Evolutionary conservation across 30 jellyfish, hydroid and myxozoan species (phyloP).

Genomic region (Pseudorhiza aurosa): DNA sequence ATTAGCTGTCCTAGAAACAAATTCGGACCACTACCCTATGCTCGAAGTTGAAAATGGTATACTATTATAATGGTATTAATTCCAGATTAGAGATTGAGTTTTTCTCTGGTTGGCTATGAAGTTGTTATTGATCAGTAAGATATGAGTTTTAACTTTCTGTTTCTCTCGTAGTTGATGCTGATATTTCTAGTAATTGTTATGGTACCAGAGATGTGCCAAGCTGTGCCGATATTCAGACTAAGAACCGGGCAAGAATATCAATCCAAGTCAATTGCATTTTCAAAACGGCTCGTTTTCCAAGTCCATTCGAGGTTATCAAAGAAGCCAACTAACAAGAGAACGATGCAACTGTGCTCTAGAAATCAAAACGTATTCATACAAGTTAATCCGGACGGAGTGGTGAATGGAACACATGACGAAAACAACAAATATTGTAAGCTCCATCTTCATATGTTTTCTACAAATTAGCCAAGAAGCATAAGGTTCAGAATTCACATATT

Average conservation of each 20-base stretch:
- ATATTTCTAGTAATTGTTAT: slow-evolving; percentile 7
- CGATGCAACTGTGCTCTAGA: slow-evolving; percentile 48
- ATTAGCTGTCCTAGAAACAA: too few species aligned
- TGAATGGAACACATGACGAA: slow-evolving; percentile 63
- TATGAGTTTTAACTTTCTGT: neutral
- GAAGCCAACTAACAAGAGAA: slow-evolving; percentile 54
- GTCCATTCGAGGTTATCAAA: slow-evolving; percentile 18
- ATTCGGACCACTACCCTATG: neutral
- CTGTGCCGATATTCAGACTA: slow-evolving; percentile 46
- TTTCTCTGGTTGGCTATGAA: too few species aligned
- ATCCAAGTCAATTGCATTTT: slow-evolving; percentile 4
- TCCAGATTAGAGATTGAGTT: too few species aligned
- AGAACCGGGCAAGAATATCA: slow-evolving; percentile 16
- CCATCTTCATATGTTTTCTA: neutral
- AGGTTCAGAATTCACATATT: too few species aligned
- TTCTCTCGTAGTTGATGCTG: slow-evolving; percentile 26
- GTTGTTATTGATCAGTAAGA: too few species aligned
- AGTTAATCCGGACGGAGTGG: slow-evolving; percentile 55
- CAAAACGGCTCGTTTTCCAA: neutral
- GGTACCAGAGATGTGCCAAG: slow-evolving; percentile 29
- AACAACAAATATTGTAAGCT: slow-evolving; percentile 57
- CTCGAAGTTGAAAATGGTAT: too few species aligned
- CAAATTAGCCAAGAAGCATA: too few species aligned
- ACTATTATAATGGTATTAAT: too few species aligned
- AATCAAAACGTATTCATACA: slow-evolving; percentile 55